phyloP scores from a whole-genome alignment of 2,797 vertebrate species.

The Rhinella marina region DNA sequence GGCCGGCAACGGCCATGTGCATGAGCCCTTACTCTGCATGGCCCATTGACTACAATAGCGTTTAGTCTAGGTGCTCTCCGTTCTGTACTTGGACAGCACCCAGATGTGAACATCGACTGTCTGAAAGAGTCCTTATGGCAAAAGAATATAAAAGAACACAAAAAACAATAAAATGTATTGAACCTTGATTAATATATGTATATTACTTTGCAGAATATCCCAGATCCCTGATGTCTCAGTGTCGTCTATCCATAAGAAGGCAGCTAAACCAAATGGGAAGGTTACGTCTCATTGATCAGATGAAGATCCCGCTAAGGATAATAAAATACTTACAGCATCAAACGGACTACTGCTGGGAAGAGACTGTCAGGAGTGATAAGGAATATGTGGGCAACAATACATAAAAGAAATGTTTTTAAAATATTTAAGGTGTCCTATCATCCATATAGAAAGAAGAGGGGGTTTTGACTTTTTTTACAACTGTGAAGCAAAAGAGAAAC shows the following conservation, averaged over 20 bases:
- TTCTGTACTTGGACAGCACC: too few species aligned
- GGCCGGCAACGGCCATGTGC: too few species aligned
- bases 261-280: conserved; percentile 74
- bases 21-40: too few species aligned
- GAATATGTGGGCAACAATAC: not conserved
- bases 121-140: not conserved
- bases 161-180: not conserved
- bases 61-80: too few species aligned
- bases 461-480: not conserved
- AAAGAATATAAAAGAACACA: not conserved
- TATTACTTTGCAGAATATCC: conserved; percentile 76
- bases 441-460: not conserved
- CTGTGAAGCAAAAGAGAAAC: too few species aligned
- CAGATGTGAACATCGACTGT: too few species aligned
- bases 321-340: conserved; percentile 82
- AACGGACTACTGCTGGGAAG: not conserved
- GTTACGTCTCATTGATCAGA: conserved; percentile 71
- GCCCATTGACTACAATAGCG: too few species aligned
- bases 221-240: conserved; percentile 84
- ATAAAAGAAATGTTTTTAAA: not conserved
- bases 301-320: conserved; percentile 82
- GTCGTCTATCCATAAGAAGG: conserved; percentile 79
- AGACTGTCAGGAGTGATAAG: not conserved
- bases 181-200: not conserved
- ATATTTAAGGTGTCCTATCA: not conserved